Percentiles rank a stretch among this genome's conserved stretches.
Conservation (phyloP, 2,113 vertebrate species). For the Apteryx owenii region DNA sequence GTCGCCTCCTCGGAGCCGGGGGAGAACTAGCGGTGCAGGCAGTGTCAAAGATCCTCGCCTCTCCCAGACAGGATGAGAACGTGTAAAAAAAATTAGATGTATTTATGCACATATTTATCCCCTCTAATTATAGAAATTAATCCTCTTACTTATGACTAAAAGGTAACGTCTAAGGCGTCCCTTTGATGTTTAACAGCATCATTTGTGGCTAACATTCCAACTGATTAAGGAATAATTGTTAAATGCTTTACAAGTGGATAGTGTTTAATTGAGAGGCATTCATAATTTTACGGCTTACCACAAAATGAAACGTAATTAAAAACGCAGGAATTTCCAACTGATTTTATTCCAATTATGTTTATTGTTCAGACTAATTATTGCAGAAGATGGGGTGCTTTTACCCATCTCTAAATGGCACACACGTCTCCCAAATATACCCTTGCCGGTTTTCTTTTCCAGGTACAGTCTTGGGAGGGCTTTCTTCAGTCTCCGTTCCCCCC, state of each 20-base stretch:
- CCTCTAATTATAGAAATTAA: constrained; percentile 83
- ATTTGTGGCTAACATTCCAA: constrained; percentile 79
- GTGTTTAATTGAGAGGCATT: constrained; percentile 82
- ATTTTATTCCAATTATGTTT: constrained; percentile 81
- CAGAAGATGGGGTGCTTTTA: constrained; percentile 57
- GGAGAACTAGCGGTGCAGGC: not conserved
- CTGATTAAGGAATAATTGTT: constrained; percentile 83
- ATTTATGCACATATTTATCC: constrained; percentile 84
- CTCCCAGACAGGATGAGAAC: constrained; percentile 35
- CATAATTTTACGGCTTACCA: constrained; percentile 79
- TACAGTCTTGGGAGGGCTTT: not conserved
- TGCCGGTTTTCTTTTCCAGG: constrained; percentile 11
- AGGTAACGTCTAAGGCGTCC: constrained; percentile 78
- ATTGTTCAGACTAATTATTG: constrained; percentile 79
- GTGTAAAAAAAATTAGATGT: constrained; percentile 61
- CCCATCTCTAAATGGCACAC: constrained; percentile 57
- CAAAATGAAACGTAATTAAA: constrained; percentile 81
- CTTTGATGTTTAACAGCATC: constrained; percentile 83
- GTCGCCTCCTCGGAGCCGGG: not conserved
- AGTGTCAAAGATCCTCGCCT: not conserved
- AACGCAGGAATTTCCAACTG: constrained; percentile 77
- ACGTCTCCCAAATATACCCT: constrained; percentile 26
- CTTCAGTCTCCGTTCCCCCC: not conserved
- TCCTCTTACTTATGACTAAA: constrained; percentile 84
- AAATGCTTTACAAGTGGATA: constrained; percentile 80